Evolutionary conservation across 1,140 invertebrate genomes (phyloP), one percentile per base, ranked within the genome.

Genomic region (Globodera rostochiensis): DNA sequence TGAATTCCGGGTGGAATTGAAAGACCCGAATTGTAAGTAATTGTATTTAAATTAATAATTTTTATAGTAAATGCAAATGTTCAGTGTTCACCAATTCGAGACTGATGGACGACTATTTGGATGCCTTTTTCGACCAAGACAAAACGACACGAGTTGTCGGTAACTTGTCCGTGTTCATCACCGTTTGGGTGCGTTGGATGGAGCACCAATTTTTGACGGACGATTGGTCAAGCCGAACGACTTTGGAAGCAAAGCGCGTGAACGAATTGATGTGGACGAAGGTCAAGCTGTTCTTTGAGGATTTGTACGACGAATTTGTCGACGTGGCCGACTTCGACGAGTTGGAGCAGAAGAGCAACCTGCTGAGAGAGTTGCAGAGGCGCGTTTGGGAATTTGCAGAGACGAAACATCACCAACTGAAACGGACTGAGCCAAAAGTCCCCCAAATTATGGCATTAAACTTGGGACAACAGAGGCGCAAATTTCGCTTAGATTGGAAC

Each of bases 161-260:
- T 15, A 60, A 60, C 19, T 60, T 60, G 57, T 60, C 15, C 11
- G 57, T 60, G 11, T 60, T 60, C 57, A 60, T 60, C 15, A 6
- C 57, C 57, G 57, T 60, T 60, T 60, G 57, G 57, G 57, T 60
- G 57, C 57, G 57, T 60, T 60, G 57, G 57, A 60, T 60, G 57
- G 57, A 60, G 5, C 57, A 60, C 57, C 57, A 60, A 60, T 60
- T 60, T 60, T 60, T 11, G 57, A 60, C 57, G 57, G 57, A 60
- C 57, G 15, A 60, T n/a, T 60, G 11, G 15, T n/a, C n/a, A 11
- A 19, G 13, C 13, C 57, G 15, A 60, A 1, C 1, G 57, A 13
- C 57, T 15, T 15, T n/a, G 57, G 57, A 60, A 11, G 19, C 11
- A 60, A 15, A 15, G 57, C 57, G 0, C 5, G 19, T 6, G 57